Conservation (phyloP, 2,113 vertebrate species). For the Tenrec ecaudatus region DNA sequence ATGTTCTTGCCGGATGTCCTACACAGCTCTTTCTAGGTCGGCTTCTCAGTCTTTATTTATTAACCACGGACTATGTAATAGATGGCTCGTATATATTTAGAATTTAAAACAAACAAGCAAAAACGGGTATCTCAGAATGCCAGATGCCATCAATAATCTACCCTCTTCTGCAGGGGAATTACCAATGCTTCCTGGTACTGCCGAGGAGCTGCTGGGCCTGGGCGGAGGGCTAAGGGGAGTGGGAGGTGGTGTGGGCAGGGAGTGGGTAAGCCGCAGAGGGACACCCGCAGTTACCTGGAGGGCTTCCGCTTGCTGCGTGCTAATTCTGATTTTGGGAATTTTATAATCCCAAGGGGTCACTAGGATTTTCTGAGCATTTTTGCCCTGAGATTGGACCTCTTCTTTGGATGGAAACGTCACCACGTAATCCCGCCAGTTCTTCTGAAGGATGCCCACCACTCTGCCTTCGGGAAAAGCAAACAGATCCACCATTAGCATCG, state of each 20-base stretch:
- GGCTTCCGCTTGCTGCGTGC: conserved; percentile 94
- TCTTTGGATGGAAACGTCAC: conserved; percentile 95
- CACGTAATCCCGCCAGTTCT: conserved; percentile 98
- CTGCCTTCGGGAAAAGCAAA: conserved; percentile 86
- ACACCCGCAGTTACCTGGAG: conserved; percentile 89
- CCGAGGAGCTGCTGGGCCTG: background rate
- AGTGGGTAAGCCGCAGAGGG: background rate
- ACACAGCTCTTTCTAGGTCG: conserved; percentile 72
- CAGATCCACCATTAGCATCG: background rate
- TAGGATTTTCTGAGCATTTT: conserved; percentile 93
- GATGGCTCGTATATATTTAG: conserved; percentile 76
- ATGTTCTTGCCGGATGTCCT: conserved; percentile 63
- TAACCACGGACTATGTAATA: conserved; percentile 73
- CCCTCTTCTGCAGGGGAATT: conserved; percentile 51
- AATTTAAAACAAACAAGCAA: conserved; percentile 51
- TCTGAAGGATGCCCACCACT: conserved; percentile 95
- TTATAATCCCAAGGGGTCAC: conserved; percentile 95
- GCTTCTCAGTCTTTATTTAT: conserved; percentile 71
- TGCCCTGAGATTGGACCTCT: conserved; percentile 91
- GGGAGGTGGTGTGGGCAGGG: background rate
- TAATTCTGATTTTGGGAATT: conserved; percentile 97
- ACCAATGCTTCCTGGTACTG: background rate
- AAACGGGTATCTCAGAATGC: conserved; percentile 24
- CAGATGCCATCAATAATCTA: conserved; percentile 68
- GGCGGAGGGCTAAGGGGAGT: too few relatives aligned